Percentiles rank a stretch among this genome's conserved stretches.
phyloP scores from a whole-genome alignment of 2,797 vertebrate species.

The Myripristis jacobus region DNA sequence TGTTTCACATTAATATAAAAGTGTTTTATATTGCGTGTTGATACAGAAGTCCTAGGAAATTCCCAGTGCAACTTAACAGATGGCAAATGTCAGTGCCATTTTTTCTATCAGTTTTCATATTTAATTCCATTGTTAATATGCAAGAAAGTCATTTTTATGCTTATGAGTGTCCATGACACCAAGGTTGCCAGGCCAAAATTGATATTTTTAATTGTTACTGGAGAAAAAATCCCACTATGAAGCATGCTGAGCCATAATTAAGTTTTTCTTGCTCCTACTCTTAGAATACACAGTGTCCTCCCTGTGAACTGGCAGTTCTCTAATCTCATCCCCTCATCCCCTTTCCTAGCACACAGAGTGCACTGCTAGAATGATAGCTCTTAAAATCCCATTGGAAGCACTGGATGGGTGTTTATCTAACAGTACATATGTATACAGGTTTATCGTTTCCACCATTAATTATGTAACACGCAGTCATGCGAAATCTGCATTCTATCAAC shows the following conservation, averaged over 20 bases:
- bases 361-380: constrained; percentile 22
- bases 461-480: constrained; percentile 37
- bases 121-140: not conserved
- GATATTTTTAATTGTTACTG: constrained; percentile 11
- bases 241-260: constrained; percentile 18
- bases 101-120: too few species aligned
- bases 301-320: constrained; percentile 29
- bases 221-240: constrained; percentile 12
- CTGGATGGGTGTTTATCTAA: constrained; percentile 30
- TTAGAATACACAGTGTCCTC: constrained; percentile 33
- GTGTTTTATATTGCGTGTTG: too few species aligned
- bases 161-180: too few species aligned
- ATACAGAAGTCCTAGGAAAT: too few species aligned
- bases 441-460: constrained; percentile 47
- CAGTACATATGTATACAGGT: constrained; percentile 37
- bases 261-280: constrained; percentile 17
- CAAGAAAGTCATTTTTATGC: not conserved
- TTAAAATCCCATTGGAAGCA: constrained; percentile 14
- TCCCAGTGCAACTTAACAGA: constrained; percentile 10
- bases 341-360: constrained; percentile 4
- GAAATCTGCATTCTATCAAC: constrained; percentile 38
- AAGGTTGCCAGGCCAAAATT: not conserved
- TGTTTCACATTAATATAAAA: too few species aligned
- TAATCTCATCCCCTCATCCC: constrained; percentile 20
- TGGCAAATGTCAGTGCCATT: too few species aligned